Base-by-base conservation (phyloP, 2,888 invertebrate genomes). In the Netelia fuscicornis region DNA sequence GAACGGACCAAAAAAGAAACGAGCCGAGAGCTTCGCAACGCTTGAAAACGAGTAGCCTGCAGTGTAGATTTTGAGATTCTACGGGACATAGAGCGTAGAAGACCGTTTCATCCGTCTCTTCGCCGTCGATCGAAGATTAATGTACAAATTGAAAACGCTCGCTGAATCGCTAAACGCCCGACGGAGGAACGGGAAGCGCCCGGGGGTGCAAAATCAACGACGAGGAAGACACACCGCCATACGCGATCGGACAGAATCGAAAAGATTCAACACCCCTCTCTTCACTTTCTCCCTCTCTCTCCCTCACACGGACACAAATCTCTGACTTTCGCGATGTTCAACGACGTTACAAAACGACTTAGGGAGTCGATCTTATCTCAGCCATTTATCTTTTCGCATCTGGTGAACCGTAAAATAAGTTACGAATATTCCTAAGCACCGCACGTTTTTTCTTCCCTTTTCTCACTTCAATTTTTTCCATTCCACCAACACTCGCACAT, bases 141-240 rank as follows among this genome's bases (percentile, higher is more conserved):
- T 89, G 90, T 88, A 88, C 87, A 88, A 90, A 90, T 90, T 89
- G 90, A 90, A 89, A 90, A 89, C 88, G 89, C 86, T 88, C 60
- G 83, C 56, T 84, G 89, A 90, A 89, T 90, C 85, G 68, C 72
- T 89, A 85, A 90, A 88, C 81, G 88, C 17, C 25, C 37, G 20
- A 76, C 54, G 65, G 58, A 67, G 72, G 42, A 37, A 48, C 68
- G 48, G 56, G 11, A 68, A 68, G 65, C 58, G 72, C 52, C 54
- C 54, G 54, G 17, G 13, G 58, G 10, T 6, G 37, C 58, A 67
- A 60, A 54, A 54, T n/a, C n/a, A 52, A 54, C 54, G 54, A n/a
- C 52, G 52, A 52, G 2, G n/a, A 54, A 17, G 54, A 60, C 42
- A 44, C 44, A 67, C 23, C 10, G 58, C 67, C 37, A 37, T 68